Base-by-base conservation (phyloP, 2,888 invertebrate genomes). In the Orchestes rusci region DNA sequence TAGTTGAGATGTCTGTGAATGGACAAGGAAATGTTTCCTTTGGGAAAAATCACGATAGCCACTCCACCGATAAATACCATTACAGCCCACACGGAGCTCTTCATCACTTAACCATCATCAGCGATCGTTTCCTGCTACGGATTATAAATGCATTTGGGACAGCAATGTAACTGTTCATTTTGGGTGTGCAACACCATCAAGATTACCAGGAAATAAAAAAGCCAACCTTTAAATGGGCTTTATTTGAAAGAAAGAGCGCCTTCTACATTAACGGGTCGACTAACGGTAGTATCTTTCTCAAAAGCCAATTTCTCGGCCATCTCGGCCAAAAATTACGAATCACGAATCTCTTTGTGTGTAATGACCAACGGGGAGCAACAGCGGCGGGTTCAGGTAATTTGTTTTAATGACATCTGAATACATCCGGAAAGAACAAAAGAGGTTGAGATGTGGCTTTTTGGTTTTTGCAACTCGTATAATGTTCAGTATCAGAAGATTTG, bases 251-350 rank as follows among this genome's bases (percentile, higher is more conserved):
- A 48, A 45, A 45, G 42, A 48, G 38, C 48, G 39, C 39, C 30
- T 43, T 45, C 40, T 41, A 36, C 43, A 40, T 42, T 44, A 47
- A 45, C 49, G 43, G 49, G 43, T 47, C 50, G 41, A 44, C 7
- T 52, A 52, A 52, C 50, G 49, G 52, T 39, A 35, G 37, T 38
- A 43, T 50, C 52, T 50, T 52, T 52, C 50, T 49, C 49, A 38
- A 45, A 45, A 50, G 47, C 45, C 45, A 50, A 47, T 50, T 39
- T 43, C 44, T 45, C 45, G 39, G 41, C 36, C 45, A 45, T 47
- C 42, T 41, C 47, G 39, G 41, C 47, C 47, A 40, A 50, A 50
- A 52, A 50, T 45, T 52, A 47, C 43, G n/a, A 45, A 41, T 49
- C 49, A 52, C 52, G 52, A 52, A 45, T 36, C 42, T 42, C 41